Base-by-base conservation (phyloP, 1,140 invertebrate species). In the Trichoplusia ni region DNA sequence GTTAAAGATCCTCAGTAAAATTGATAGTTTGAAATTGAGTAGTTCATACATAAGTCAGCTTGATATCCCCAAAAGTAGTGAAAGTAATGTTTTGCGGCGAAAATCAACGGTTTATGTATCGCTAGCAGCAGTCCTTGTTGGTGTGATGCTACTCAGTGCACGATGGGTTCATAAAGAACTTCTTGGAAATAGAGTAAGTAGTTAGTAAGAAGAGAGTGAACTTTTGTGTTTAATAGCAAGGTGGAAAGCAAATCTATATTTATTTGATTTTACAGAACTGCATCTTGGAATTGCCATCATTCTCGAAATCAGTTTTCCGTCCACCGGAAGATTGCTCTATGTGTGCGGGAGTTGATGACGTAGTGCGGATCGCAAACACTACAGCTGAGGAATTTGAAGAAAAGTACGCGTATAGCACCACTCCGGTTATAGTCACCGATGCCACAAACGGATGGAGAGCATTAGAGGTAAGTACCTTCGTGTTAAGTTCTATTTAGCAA, bases 381-480 rank as follows among this genome's bases (percentile, higher is more conserved):
- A 93, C 94, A 4, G 89, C 93, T 0, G 81, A 90, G 6, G 80
- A 92, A 16, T 98, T 98, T 76, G 94, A 96, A 75, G 75, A 92
- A 33, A 90, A 90, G 14, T 97, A 94, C 77, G 96, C 97, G 0
- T 97, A 97, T 78, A 93, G 91, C 8, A 94, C 94, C 0, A 91
- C 92, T 13, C 97, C 97, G 0, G 95, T 98, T 0, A 93, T 99
- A n/a, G 92, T 98, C 4, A 95, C 92, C 23, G 96, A 97, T 81
- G 97, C 94, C 0, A 95, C 94, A 4, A 73, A 54, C 14, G 93
- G 94, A 70, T 98, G 97, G 97, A 94, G 93, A 18, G 96, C 97
- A 3, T 85, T 93, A 59, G 70, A 92, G 13, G 89, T 92, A 8
- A 35, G 62, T 54, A n/a, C n/a, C n/a, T n/a, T n/a, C n/a, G n/a